Evolutionary conservation across 2,113 vertebrate species (phyloP).

Genomic region (Smithornis capensis): DNA sequence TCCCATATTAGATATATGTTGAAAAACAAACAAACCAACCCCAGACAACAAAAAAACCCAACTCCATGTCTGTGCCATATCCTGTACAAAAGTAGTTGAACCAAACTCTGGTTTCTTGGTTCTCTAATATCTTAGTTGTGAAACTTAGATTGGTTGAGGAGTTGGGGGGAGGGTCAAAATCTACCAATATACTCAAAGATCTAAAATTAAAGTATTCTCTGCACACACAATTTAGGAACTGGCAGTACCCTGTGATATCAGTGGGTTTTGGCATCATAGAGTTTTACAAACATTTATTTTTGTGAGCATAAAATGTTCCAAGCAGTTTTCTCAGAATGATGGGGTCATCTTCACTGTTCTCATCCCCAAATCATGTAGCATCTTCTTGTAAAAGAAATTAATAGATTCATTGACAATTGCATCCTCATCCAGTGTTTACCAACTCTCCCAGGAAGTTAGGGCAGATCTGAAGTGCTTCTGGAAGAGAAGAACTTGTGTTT

Average conservation of each 20-base stretch:
- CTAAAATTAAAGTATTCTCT: neutral
- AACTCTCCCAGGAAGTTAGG: neutral
- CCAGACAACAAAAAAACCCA: neutral
- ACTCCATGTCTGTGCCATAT: neutral
- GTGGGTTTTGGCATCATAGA: neutral
- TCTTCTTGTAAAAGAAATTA: neutral
- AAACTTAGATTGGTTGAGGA: neutral
- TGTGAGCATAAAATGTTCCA: neutral
- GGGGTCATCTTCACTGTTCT: neutral
- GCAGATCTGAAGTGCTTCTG: neutral
- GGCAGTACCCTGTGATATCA: neutral
- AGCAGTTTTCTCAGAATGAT: neutral
- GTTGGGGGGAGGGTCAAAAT: neutral
- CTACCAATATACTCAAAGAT: neutral
- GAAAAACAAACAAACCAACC: neutral
- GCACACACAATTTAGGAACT: neutral
- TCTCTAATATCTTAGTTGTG: neutral
- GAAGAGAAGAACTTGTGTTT: neutral
- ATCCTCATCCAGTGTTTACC: neutral
- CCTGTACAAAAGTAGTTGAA: neutral
- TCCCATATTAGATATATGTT: neutral
- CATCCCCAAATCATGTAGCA: neutral
- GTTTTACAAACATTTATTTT: neutral
- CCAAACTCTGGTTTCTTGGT: neutral
- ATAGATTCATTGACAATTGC: neutral